phyloP scores from a whole-genome alignment of 2,113 vertebrate genomes.

The Aegithalos caudatus region DNA sequence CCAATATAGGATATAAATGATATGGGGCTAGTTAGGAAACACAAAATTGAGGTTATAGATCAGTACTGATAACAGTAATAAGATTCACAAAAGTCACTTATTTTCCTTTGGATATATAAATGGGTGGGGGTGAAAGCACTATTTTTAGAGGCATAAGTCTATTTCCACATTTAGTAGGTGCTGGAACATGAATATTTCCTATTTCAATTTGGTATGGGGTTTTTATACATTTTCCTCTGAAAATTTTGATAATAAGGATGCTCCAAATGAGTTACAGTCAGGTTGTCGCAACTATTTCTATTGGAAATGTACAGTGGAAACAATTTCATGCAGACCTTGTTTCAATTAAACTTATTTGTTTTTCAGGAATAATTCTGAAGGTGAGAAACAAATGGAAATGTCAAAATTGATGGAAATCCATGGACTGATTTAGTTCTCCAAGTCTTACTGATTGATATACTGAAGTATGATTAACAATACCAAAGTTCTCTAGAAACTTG shows the following conservation, averaged over 20 bases:
- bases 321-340: not conserved
- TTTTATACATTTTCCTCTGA: not conserved
- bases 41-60: not conserved
- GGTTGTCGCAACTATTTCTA: not conserved
- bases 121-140: not conserved
- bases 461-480: not conserved
- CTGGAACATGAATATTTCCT: not conserved
- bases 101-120: not conserved
- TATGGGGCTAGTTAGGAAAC: not conserved
- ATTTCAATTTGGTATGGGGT: not conserved
- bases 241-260: not conserved
- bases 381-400: not conserved
- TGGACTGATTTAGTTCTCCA: not conserved
- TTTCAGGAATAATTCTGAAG: not conserved
- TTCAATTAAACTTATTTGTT: not conserved
- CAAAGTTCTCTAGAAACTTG: not conserved
- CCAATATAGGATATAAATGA: not conserved
- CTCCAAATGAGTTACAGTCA: not conserved
- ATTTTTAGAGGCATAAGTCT: not conserved
- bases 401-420: not conserved
- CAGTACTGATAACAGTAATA: not conserved
- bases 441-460: not conserved
- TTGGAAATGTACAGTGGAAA: not conserved
- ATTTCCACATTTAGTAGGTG: not conserved
- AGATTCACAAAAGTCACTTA: not conserved